Conservation (phyloP, 2,113 vertebrate species). For the Hydropotes inermis region DNA sequence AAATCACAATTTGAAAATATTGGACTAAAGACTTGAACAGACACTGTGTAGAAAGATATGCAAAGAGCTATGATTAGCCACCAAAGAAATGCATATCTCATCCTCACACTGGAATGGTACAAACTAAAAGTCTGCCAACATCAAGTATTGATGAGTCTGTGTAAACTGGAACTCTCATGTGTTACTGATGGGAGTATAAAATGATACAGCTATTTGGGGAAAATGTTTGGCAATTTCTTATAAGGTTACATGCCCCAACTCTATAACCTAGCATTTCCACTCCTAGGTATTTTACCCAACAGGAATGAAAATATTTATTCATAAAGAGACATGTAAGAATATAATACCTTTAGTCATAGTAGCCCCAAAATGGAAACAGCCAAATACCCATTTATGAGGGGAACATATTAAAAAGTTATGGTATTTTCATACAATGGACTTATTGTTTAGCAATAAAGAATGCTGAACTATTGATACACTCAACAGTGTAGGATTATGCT, state of each 20-base stretch:
- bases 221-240: neutral
- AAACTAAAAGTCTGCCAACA: neutral
- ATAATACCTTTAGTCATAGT: neutral
- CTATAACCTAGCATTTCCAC: neutral
- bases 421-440: neutral
- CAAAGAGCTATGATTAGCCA: neutral
- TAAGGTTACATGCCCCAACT: neutral
- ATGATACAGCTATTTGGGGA: neutral
- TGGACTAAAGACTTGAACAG: neutral
- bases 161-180: neutral
- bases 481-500: neutral
- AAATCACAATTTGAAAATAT: neutral
- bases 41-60: neutral
- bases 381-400: neutral
- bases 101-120: neutral
- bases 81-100: neutral
- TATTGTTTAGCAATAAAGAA: neutral
- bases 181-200: neutral
- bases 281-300: neutral
- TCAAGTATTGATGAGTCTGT: neutral
- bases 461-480: neutral
- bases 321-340: neutral
- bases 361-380: neutral
- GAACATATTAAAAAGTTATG: neutral
- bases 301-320: slow-evolving; percentile 8